Base-by-base conservation (phyloP, 2,113 vertebrate genomes). In the Cisticola juncidis region DNA sequence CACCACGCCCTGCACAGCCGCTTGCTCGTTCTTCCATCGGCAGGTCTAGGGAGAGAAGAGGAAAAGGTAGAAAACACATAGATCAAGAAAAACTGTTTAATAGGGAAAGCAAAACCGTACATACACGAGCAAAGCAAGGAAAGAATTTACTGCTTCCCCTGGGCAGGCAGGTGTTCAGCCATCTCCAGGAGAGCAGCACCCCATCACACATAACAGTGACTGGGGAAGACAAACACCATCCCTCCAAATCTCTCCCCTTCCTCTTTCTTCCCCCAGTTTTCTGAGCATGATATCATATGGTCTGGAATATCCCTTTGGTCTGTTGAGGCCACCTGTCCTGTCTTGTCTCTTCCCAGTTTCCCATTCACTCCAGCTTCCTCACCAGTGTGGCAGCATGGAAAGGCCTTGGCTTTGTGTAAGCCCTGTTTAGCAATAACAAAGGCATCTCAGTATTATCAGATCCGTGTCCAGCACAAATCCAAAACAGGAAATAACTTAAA, bases 151-250 rank as follows among this genome's bases (percentile, higher is more conserved):
- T 21, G 3, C 20, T 81, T 25, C 35, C 24, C 53, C 12, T 22
- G 29, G n/a, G 33, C 53, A 38, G 61, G 29, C 15, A 25, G 14
- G 9, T 56, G 31, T 23, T 81, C 50, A 65, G 31, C 17, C 18
- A 50, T 16, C 36, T 65, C 31, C 4, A 23, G 50, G 31, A 33
- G 11, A 57, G 18, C 14, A 35, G 9, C 6, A 11, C 2, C 5
- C 16, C 29, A 17, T 71, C 22, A 24, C 0, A 0, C 6, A 4
- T 33, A 44, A 33, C 9, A 9, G 24, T n/a, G 11, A 47, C 28
- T 53, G 25, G 20, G n/a, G 20, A 68, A 76, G 38, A n/a, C 20
- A 35, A 82, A 35, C 8, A 0, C 20, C 8, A 31, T 40, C 14
- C 18, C 20, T 25, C 15, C 33, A 20, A 38, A n/a, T 10, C 12